Evolutionary conservation across 2,888 invertebrate genomes (phyloP), one percentile per base, ranked within the genome.

Genomic region (Cerceris ruficornis): DNA sequence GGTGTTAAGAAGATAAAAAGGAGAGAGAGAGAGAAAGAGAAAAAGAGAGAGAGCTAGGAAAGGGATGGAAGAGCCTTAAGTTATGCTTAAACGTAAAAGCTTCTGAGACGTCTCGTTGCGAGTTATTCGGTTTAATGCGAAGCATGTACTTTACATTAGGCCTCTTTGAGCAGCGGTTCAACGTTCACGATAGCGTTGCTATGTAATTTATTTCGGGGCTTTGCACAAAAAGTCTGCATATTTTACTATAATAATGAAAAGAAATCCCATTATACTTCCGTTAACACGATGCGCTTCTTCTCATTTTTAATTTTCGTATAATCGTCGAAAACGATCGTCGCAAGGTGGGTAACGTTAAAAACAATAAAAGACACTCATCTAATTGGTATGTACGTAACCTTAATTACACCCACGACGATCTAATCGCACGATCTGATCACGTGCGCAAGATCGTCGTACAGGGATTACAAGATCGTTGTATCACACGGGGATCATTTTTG

Each of bases 51-150:
- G 4, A 28, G 28, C 4, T 4, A 28, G 28, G 28, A 28, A 28
- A 28, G 28, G 69, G 55, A 58, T 66, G 49, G 52, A 62, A 58
- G 66, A 59, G 52, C 69, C 70, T 77, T 77, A 77, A 77, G 71
- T 77, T 65, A 70, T 58, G 61, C 77, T 65, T 76, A 69, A 76
- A 69, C 70, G 66, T 70, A 69, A 77, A 77, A 77, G 77, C 77
- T 46, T 55, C 66, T 61, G 61, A 69, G 75, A 64, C 64, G 77
- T 75, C 75, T 77, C 75, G 67, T 42, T 49, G 59, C 75, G 75
- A 74, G 76, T 76, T 77, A 77, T 77, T 70, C 54, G 77, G 77
- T 66, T 66, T 54, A 59, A 13, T 54, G 64, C 7, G 14, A 54
- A 54, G 15, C 7, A 13, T 59, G 76, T 65, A 60, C 61, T 66